phyloP scores from a whole-genome alignment of 2,888 invertebrate genomes.

The Daptonema setosum region DNA sequence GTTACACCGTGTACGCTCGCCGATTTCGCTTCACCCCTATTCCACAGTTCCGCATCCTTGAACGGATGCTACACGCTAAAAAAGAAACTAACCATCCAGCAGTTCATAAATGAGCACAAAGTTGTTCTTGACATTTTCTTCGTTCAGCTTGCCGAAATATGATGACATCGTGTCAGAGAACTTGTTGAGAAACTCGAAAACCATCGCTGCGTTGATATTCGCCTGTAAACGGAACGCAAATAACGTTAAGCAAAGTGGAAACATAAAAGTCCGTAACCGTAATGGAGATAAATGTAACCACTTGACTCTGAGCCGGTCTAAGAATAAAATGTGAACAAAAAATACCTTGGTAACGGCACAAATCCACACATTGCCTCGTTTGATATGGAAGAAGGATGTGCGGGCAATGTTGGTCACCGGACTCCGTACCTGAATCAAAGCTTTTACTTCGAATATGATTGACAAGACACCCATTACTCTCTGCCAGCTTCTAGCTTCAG shows the following conservation, averaged over 20 bases:
- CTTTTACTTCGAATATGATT: too few relatives aligned
- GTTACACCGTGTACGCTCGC: too few relatives aligned
- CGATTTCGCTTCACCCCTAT: too few relatives aligned
- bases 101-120: constrained; percentile 97
- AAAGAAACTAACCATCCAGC: constrained; percentile 65
- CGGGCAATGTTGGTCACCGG: constrained; percentile 97
- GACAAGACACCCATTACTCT: neutral
- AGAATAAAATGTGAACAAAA: too few relatives aligned
- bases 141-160: constrained; percentile 96
- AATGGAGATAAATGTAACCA: too few relatives aligned
- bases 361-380: constrained; percentile 95
- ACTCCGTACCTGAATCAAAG: constrained; percentile 48
- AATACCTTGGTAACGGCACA: constrained; percentile 98
- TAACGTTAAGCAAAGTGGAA: too few relatives aligned
- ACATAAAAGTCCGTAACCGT: too few relatives aligned
- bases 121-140: constrained; percentile 99
- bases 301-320: too few relatives aligned
- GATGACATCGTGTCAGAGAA: constrained; percentile 86
- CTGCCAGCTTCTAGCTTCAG: too few relatives aligned
- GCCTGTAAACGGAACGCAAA: too few relatives aligned
- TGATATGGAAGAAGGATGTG: constrained; percentile 97
- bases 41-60: too few relatives aligned
- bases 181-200: constrained; percentile 83
- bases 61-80: too few relatives aligned
- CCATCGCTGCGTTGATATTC: constrained; percentile 99